phyloP scores from a whole-genome alignment of 2,888 invertebrate genomes.

The Athripsodes cinereus region DNA sequence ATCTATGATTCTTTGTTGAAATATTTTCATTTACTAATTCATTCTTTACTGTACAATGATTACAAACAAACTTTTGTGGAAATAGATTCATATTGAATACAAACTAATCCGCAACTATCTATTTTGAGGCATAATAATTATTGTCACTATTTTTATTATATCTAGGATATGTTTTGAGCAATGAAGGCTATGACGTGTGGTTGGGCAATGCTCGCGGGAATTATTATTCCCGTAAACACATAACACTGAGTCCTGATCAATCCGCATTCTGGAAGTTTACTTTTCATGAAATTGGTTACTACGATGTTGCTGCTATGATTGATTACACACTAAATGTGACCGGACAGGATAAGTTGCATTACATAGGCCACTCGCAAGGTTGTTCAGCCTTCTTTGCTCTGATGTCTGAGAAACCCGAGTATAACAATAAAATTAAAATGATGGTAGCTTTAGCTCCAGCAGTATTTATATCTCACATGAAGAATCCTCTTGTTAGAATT shows the following conservation, averaged over 20 bases:
- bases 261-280: conserved; percentile 47
- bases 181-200: conserved; percentile 61
- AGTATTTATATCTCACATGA: conserved; percentile 45
- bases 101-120: no score
- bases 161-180: conserved; percentile 36
- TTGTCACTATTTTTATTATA: no score
- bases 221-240: conserved; percentile 46
- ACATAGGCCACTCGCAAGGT: conserved; percentile 69
- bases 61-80: no score
- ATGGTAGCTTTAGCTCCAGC: conserved; percentile 59
- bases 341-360: conserved; percentile 52
- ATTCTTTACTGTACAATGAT: no score
- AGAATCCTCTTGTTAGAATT: conserved; percentile 45
- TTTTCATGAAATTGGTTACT: conserved; percentile 71
- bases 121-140: no score
- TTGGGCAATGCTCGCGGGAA: conserved; percentile 64
- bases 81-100: no score
- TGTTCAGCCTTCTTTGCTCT: conserved; percentile 57
- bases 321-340: conserved; percentile 56
- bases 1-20: no score
- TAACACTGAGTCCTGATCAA: conserved; percentile 32
- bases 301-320: conserved; percentile 71
- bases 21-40: no score
- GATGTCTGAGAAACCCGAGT: conserved; percentile 50
- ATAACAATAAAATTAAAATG: conserved; percentile 51